Conservation (phyloP, 1,140 invertebrate genomes). For the Rhopalosiphum padi region DNA sequence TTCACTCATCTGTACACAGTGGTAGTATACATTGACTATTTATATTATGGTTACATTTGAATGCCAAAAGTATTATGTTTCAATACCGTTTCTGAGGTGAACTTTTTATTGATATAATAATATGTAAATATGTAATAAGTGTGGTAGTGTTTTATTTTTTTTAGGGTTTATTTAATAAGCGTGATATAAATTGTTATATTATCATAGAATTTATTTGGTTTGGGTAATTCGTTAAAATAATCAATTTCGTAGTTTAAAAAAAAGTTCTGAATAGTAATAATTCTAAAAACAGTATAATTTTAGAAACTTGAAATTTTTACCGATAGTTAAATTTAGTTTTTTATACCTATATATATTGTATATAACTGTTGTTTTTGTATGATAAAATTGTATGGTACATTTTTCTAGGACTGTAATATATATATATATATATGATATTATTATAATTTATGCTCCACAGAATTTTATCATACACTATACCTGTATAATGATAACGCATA, state of each 20-base stretch:
- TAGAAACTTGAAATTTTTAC: neutral
- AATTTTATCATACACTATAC: neutral
- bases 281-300: neutral
- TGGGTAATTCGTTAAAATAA: neutral
- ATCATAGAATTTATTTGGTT: neutral
- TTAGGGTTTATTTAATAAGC: neutral
- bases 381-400: neutral
- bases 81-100: neutral
- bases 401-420: neutral
- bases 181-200: neutral
- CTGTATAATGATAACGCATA: neutral
- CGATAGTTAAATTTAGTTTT: constrained; percentile 4
- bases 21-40: neutral
- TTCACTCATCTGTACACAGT: neutral
- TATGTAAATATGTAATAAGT: neutral
- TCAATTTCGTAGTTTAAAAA: neutral
- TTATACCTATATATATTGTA: neutral
- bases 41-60: neutral
- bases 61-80: neutral
- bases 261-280: neutral
- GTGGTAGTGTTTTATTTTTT: neutral
- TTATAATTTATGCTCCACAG: neutral
- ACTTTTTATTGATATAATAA: neutral
- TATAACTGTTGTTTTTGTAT: neutral
- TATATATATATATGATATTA: neutral